phyloP scores from a whole-genome alignment of 2,888 invertebrate genomes.

The Caenorhabditis japonica region DNA sequence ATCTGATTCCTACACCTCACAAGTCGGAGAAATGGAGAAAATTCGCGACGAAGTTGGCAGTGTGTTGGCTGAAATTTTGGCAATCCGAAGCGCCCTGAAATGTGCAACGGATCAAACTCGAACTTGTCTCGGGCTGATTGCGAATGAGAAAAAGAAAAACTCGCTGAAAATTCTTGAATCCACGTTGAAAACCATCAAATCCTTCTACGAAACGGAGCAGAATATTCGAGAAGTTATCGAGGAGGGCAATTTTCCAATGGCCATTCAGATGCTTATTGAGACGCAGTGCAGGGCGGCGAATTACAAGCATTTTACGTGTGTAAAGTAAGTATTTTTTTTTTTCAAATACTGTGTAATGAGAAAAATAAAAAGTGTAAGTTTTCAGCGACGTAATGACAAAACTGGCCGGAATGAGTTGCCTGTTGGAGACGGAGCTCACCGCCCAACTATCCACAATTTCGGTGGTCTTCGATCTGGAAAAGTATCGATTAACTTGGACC shows the following conservation, averaged over 20 bases:
- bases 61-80: constrained; percentile 15
- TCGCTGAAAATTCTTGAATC: constrained; percentile 86
- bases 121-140: constrained; percentile 85
- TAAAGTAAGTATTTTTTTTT: constrained; percentile 60
- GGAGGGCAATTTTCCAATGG: constrained; percentile 69
- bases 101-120: constrained; percentile 80
- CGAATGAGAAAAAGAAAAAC: constrained; percentile 91
- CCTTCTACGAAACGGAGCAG: constrained; percentile 79
- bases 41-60: constrained; percentile 77
- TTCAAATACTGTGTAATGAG: no score
- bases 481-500: constrained; percentile 87
- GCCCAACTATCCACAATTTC: constrained; percentile 62
- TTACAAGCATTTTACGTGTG: constrained; percentile 62
- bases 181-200: constrained; percentile 86
- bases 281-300: constrained; percentile 61
- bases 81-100: constrained; percentile 81
- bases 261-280: constrained; percentile 67
- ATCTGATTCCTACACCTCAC: constrained; percentile 85
- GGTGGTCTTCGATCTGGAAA: constrained; percentile 83
- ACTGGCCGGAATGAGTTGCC: constrained; percentile 41
- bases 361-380: constrained; percentile 4
- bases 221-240: constrained; percentile 66
- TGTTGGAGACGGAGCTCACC: constrained; percentile 63
- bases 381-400: constrained; percentile 61
- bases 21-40: constrained; percentile 83